These are phyloP conservation scores for Tautogolabrus adspersus DNA, from an alignment of 2,113 vertebrate genomes.

Conservation along the genomic window DNA sequence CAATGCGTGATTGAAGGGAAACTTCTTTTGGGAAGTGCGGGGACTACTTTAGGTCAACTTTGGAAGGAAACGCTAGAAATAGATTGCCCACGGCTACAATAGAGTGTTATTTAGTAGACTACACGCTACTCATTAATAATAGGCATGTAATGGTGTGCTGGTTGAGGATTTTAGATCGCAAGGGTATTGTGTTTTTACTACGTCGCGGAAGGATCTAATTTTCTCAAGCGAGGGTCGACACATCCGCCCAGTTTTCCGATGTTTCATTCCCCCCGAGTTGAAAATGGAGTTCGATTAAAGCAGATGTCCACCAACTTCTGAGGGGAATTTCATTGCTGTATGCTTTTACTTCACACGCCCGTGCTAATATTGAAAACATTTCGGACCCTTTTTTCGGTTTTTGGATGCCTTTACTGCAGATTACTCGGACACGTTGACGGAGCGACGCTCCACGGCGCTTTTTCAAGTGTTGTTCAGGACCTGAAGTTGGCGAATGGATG, in stretches of 20 bases:
- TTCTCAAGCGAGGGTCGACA: constrained; percentile 84
- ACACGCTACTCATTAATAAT: neutral
- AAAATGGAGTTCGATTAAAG: constrained; percentile 88
- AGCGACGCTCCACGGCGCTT: constrained; percentile 73
- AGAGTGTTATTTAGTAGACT: neutral
- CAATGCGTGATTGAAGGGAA: constrained; percentile 83
- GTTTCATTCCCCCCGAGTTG: constrained; percentile 81
- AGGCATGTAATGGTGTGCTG: neutral
- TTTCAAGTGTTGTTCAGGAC: constrained; percentile 79
- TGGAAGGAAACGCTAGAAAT: constrained; percentile 4
- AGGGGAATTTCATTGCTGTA: constrained; percentile 35
- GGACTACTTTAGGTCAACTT: constrained; percentile 81
- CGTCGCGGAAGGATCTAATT: constrained; percentile 85
- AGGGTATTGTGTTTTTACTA: constrained; percentile 64
- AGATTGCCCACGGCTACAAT: rapidly evolving
- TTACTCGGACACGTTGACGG: constrained; percentile 75
- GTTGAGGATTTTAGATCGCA: neutral
- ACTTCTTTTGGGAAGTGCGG: constrained; percentile 85
- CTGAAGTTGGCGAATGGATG: constrained; percentile 83
- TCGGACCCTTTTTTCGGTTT: neutral
- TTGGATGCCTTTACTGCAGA: constrained; percentile 70
- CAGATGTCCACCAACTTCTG: constrained; percentile 82
- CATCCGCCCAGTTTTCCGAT: constrained; percentile 92
- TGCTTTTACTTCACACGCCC: constrained; percentile 17
- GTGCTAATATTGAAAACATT: neutral